Conservation (phyloP, 2,797 vertebrate genomes). For the Pteropus rufus region DNA sequence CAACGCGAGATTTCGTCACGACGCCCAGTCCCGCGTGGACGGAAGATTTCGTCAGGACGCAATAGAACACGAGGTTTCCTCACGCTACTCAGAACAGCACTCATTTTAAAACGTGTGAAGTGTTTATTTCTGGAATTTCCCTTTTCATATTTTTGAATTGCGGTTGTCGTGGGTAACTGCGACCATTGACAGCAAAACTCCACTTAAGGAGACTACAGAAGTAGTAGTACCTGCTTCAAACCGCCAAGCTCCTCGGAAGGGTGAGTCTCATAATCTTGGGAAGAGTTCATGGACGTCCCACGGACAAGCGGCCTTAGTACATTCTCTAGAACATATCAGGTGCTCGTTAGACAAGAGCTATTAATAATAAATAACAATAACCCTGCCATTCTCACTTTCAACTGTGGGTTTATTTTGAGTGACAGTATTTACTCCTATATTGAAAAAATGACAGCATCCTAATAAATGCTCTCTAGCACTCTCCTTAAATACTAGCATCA, state of each 20-base stretch:
- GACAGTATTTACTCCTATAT: background rate
- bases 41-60: too few relatives aligned
- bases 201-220: fast-evolving
- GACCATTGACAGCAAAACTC: too few relatives aligned
- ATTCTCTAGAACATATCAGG: background rate
- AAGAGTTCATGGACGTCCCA: too few relatives aligned
- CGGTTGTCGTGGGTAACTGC: background rate
- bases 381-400: background rate
- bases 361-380: background rate
- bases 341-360: background rate
- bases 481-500: too few relatives aligned
- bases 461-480: background rate
- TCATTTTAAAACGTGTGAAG: fast-evolving
- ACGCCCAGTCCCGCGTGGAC: too few relatives aligned
- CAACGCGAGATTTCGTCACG: too few relatives aligned
- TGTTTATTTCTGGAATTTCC: background rate
- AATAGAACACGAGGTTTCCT: background rate
- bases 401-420: background rate
- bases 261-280: background rate
- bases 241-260: background rate
- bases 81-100: fast-evolving
- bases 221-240: background rate
- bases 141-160: fast-evolving
- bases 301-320: too few relatives aligned
- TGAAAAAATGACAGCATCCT: background rate